Evolutionary conservation across 1,140 invertebrate genomes (phyloP), one percentile per base, ranked within the genome.

Genomic region (Drosophila baimaii): DNA sequence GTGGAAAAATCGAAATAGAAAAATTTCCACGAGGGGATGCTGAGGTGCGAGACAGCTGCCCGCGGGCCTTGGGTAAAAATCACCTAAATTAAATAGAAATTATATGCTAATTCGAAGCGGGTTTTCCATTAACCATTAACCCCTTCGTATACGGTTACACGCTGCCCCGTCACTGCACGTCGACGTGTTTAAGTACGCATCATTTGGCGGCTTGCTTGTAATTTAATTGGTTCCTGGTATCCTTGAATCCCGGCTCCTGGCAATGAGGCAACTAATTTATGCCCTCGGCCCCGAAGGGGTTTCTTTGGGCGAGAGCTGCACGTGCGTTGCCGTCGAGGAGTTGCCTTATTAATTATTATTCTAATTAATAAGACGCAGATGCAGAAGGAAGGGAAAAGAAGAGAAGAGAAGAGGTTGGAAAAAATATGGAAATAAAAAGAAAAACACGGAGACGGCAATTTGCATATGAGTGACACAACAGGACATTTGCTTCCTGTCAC

Each of bases 331-430:
- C 65, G 52, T 83, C 73, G 61, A 83, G 84, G 62, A 80, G 80
- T 74, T 84, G 80, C 80, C 82, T 88, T 85, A 84, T 89, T 89
- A 90, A 90, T 90, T 90, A 88, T 91, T 90, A 90, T 90, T 90
- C 89, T 90, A 90, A 90, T 90, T 90, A 90, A 85, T 89, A 90
- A 79, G 79, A 65, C 81, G 80, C 41, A 78, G 79, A 77, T 68
- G 77, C n/a, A n/a, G 54, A 57, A 41, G 58, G 15, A 52, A 59
- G n/a, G n/a, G n/a, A n/a, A n/a, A n/a, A n/a, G n/a, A n/a, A n/a
- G n/a, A n/a, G 19, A 31, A 46, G 27, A 21, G 33, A n/a, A 33
- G n/a, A 21, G 23, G 21, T n/a, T n/a, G 10, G 12, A 37, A 19
- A 37, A 55, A 33, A 49, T 62, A 72, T n/a, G 27, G 6, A 43